Base-by-base conservation (phyloP, 92 coral and sea anemone genomes). In the Epizoanthus stellaris region DNA sequence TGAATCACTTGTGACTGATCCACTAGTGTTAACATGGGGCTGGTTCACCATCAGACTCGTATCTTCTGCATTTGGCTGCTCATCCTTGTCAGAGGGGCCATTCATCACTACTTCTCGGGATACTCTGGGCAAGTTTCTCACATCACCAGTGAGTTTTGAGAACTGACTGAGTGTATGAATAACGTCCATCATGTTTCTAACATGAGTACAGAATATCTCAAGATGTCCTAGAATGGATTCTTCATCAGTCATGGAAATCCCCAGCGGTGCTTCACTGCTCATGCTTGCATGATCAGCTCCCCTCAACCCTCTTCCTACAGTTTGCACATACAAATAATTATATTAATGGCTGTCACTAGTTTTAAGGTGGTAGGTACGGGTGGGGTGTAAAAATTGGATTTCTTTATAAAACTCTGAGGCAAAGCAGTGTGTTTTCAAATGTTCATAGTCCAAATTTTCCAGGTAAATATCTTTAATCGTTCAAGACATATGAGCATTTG, bases 141-240 rank as follows among this genome's bases (percentile, higher is more conserved):
- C 98, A 63, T 93, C 95, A 17, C 70, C 70, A 8, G 86, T 84
- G 45, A 97, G 89, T 73, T 82, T 94, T 3, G 94, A 88, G 77
- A 97, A 89, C 91, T 97, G 99, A 2, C 95, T 93, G 47, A 97
- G 82, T 65, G 99, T 97, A 85, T 97, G 95, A 60, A 97, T 87
- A 52, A 97, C 87, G 73, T 97, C 99, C 85, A 97, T 91, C 99
- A 97, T 95, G 91, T 94, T 94, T 49, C 99, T 93, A 6, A 97
- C 89, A 74, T 95, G 98, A 66, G 90, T 81, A 87, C 98, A 95
- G 69, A 97, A 97, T 64, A 74, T 70, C 40, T 97, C 99, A 77
- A 97, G 85, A 85, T 92, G 92, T 2, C 86, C 86, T 36, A 97
- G 87, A 25, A 97, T 93, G 75, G 97, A 95, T 76, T 97, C 98